Conservation (phyloP, 2,113 vertebrate genomes). For the Podarcis raffonei region DNA sequence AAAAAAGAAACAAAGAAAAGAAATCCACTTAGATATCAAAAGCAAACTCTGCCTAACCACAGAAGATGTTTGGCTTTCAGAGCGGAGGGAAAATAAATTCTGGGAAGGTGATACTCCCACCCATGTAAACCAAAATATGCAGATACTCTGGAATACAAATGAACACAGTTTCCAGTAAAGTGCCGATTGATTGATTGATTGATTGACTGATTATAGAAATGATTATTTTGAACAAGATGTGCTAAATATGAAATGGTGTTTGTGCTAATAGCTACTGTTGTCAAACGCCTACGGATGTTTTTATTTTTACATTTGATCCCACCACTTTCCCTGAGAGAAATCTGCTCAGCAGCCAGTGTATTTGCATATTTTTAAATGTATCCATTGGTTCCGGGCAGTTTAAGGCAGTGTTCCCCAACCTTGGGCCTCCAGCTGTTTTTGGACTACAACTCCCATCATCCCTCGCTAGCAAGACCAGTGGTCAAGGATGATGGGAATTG, state of each 20-base stretch:
- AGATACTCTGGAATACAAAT: background rate
- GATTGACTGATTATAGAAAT: background rate
- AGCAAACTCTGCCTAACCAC: background rate
- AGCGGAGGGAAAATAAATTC: background rate
- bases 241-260: background rate
- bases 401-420: too few species aligned
- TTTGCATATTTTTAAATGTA: background rate
- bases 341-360: too few species aligned
- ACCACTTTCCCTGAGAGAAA: background rate
- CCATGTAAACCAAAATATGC: background rate
- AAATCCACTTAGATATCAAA: background rate
- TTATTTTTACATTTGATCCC: background rate
- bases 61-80: background rate
- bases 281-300: background rate
- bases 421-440: too few species aligned
- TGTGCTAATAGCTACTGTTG: too few species aligned
- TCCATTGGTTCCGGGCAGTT: background rate
- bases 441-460: too few species aligned
- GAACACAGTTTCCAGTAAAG: background rate
- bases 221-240: too few species aligned
- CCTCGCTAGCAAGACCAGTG: too few species aligned
- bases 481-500: too few species aligned
- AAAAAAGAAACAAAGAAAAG: background rate
- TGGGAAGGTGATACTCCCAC: background rate
- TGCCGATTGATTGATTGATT: background rate